phyloP scores from a whole-genome alignment of 2,888 invertebrate species.

The Netelia inedita region DNA sequence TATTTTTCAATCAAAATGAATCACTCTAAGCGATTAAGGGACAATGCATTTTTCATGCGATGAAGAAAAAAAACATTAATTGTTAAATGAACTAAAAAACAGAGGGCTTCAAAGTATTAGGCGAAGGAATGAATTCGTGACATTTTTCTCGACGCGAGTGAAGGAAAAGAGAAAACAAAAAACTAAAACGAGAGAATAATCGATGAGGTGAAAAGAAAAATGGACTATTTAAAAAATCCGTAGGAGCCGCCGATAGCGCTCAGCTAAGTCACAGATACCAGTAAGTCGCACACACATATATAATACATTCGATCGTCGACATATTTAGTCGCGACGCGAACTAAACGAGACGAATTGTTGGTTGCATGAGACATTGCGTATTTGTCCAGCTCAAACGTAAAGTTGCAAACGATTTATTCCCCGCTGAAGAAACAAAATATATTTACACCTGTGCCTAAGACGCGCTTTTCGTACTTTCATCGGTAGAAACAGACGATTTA shows the following conservation, averaged over 20 bases:
- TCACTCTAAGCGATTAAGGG: slow-evolving; percentile 48
- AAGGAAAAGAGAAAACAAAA: slow-evolving; percentile 16
- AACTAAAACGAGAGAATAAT: slow-evolving; percentile 14
- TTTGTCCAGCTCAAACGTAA: slow-evolving; percentile 46
- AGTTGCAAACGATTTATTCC: slow-evolving; percentile 48
- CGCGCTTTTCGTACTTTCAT: neutral
- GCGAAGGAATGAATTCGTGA: slow-evolving; percentile 47
- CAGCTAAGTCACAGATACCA: slow-evolving; percentile 57
- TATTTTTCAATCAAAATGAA: slow-evolving; percentile 67
- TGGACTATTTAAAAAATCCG: slow-evolving; percentile 41
- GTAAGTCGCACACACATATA: slow-evolving; percentile 48
- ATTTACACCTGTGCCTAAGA: slow-evolving; percentile 1
- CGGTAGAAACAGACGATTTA: no score
- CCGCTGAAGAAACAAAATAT: slow-evolving; percentile 5
- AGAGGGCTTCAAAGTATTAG: slow-evolving; percentile 58
- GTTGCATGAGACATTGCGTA: slow-evolving; percentile 33
- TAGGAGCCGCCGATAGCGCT: slow-evolving; percentile 68
- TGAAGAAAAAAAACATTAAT: slow-evolving; percentile 44
- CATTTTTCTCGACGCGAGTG: slow-evolving; percentile 43
- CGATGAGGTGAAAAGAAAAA: neutral
- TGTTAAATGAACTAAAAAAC: slow-evolving; percentile 7
- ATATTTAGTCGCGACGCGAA: slow-evolving; percentile 37
- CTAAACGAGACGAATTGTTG: slow-evolving; percentile 32
- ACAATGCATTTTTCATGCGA: slow-evolving; percentile 47
- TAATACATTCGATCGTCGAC: slow-evolving; percentile 54